Evolutionary conservation across 1,140 invertebrate species (phyloP), one percentile per base, ranked within the genome.

Genomic region (Macrobrachium rosenbergii): DNA sequence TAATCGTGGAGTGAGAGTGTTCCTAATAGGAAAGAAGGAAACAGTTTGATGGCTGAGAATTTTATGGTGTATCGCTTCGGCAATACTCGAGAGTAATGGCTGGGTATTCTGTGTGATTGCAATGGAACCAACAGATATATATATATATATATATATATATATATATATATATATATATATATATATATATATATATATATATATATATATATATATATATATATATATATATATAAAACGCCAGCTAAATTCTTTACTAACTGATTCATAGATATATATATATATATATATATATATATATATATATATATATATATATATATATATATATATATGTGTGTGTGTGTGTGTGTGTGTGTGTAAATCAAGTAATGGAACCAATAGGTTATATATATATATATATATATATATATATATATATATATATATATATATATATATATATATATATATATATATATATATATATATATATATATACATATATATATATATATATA

Each of bases 131-230:
- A 76, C 28, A 52, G 6, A 79, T 79, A 79, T 21, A 79, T 79
- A 79, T 79, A 62, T 62, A 79, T 62, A 43, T 16, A 43, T 77
- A 77, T 77, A 52, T 77, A 77, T 77, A 45, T 77, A 77, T 77
- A 77, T 77, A 77, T 77, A 77, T 77, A 52, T 77, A 6, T 77
- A 77, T 77, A 77, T 77, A 77, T 77, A 77, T 37, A 37, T 37
- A 37, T 37, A 37, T 37, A n/a, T 37, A 37, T 37, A 37, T 37
- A 37, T n/a, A n/a, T n/a, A n/a, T n/a, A n/a, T n/a, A n/a, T n/a
- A 37, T 37, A 37, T 37, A 37, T 37, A 37, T 37, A 37, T 37
- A 37, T 37, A 67, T 67, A 67, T 67, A 67, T 67, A 67, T 67
- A 67, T 17, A 67, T 67, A 67, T 67, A 67, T 67, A 67, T 67